Evolutionary conservation across 2,888 invertebrate species (phyloP).

Genomic region (Labia minor): DNA sequence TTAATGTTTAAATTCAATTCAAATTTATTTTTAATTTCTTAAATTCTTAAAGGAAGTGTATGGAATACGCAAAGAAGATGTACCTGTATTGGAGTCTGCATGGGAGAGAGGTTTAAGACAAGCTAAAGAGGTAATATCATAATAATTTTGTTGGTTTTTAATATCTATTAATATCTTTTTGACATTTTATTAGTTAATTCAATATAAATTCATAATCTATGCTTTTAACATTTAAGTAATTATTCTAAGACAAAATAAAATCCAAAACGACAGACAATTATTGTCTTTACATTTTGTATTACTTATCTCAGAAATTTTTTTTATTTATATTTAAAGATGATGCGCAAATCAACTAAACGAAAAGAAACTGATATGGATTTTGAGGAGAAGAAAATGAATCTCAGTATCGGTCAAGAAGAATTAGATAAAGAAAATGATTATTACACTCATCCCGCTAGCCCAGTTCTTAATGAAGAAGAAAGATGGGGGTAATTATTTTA

Average conservation of each 20-base stretch:
- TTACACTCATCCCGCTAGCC: conserved; percentile 58
- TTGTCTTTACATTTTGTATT: no score
- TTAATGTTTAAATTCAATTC: background rate
- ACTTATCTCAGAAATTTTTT: no score
- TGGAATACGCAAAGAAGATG: conserved; percentile 36
- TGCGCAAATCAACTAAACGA: conserved; percentile 81
- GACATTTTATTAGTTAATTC: no score
- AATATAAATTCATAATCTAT: no score
- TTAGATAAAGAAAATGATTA: conserved; percentile 60
- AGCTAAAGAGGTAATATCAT: conserved; percentile 67
- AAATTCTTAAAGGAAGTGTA: background rate
- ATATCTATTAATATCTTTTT: no score
- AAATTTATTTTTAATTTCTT: background rate
- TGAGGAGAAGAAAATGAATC: conserved; percentile 87
- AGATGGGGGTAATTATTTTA: conserved; percentile 26
- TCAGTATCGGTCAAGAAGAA: conserved; percentile 68
- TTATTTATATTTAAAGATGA: conserved; percentile 45
- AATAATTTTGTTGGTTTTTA: conserved; percentile 18
- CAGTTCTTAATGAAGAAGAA: conserved; percentile 34
- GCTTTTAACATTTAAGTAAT: no score
- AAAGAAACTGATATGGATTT: conserved; percentile 93
- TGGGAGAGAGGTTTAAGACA: conserved; percentile 93
- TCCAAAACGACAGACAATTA: no score
- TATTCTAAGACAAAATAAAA: no score
- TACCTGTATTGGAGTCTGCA: conserved; percentile 74